Evolutionary conservation across 2,888 invertebrate genomes (phyloP).

Genomic region (Plagodis dolabraria): DNA sequence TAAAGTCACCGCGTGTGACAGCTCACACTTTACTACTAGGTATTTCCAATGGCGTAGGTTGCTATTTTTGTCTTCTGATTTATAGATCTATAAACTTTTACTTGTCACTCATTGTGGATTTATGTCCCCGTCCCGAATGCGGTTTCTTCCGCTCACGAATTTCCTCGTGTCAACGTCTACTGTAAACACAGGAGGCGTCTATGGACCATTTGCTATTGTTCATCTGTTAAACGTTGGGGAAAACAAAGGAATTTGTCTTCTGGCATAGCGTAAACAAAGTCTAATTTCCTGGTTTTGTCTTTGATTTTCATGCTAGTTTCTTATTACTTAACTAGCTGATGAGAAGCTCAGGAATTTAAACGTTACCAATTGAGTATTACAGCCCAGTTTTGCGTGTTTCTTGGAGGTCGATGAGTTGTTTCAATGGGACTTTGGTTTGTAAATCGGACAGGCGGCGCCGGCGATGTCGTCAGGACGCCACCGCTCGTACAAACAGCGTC

Average conservation of each 20-base stretch:
- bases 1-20: conserved; percentile 72
- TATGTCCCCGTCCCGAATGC: conserved; percentile 79
- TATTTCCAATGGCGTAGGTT: conserved; percentile 59
- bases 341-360: conserved; percentile 16
- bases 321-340: conserved; percentile 31
- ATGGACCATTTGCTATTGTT: conserved; percentile 65
- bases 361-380: conserved; percentile 36
- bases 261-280: conserved; percentile 77
- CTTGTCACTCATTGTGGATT: conserved; percentile 81
- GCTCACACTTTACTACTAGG: conserved; percentile 70
- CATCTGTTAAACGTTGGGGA: conserved; percentile 65
- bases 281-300: conserved; percentile 75
- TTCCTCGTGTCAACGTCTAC: conserved; percentile 78
- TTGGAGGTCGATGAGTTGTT: conserved; percentile 47
- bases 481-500: conserved; percentile 71
- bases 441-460: conserved; percentile 81
- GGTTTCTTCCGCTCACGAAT: conserved; percentile 81
- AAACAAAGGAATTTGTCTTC: conserved; percentile 79
- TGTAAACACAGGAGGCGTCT: conserved; percentile 57
- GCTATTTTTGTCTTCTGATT: conserved; percentile 79
- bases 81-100: conserved; percentile 81
- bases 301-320: conserved; percentile 42
- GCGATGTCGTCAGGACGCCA: conserved; percentile 75
- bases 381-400: conserved; percentile 40
- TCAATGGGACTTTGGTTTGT: conserved; percentile 45